phyloP scores from a whole-genome alignment of 1,140 invertebrate genomes.

The Drosophila fuyamai region DNA sequence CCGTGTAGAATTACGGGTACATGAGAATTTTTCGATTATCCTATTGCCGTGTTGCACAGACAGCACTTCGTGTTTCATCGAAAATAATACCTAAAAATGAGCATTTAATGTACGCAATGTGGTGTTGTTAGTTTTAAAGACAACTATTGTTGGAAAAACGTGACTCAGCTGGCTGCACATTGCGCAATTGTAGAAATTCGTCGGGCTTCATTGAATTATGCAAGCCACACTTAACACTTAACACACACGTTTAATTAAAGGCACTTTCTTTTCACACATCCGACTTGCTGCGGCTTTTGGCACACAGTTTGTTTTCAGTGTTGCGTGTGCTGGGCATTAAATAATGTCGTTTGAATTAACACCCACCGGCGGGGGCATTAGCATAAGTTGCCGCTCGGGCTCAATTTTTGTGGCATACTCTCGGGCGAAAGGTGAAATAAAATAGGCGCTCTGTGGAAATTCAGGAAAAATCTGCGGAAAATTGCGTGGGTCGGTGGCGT shows the following conservation, averaged over 20 bases:
- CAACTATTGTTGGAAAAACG: constrained; percentile 29
- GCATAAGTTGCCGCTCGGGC: constrained; percentile 59
- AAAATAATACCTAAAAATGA: constrained; percentile 20
- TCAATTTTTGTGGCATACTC: constrained; percentile 50
- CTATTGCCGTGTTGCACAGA: constrained; percentile 19
- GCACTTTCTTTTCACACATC: constrained; percentile 75
- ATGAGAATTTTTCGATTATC: constrained; percentile 64
- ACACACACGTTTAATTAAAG: constrained; percentile 72
- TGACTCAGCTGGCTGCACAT: constrained; percentile 24
- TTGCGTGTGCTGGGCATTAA: constrained; percentile 77
- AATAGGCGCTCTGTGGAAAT: background rate
- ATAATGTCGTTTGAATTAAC: constrained; percentile 81
- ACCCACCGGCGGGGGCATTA: constrained; percentile 61
- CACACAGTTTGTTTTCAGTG: constrained; percentile 20
- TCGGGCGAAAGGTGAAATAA: constrained; percentile 28
- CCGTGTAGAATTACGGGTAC: constrained; percentile 60
- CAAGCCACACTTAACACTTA: constrained; percentile 52
- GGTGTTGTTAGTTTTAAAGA: constrained; percentile 2
- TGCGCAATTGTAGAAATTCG: constrained; percentile 53
- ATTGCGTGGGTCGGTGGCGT: constrained; percentile 35
- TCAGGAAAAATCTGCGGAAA: constrained; percentile 20
- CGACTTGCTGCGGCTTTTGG: constrained; percentile 30
- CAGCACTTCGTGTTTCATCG: constrained; percentile 22
- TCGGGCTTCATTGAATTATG: constrained; percentile 61
- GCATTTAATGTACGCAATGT: constrained; percentile 57